Percentiles rank a stretch among this genome's conserved stretches.
Conservation (phyloP, 2,888 invertebrate species). For the Drosophila nigritarsus region DNA sequence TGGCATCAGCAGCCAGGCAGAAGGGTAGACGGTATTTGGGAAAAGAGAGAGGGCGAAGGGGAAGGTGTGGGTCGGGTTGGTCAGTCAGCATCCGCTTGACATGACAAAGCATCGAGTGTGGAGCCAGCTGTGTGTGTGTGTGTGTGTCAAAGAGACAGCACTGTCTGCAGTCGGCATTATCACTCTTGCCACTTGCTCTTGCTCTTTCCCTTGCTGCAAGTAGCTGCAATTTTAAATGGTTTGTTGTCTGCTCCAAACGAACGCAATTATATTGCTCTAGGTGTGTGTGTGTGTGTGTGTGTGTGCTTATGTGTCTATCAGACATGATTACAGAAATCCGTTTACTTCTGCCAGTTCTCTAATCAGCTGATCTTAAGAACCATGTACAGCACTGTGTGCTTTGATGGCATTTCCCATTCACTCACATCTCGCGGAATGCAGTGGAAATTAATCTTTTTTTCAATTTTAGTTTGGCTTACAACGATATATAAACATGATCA, state of each 20-base stretch:
- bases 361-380: neutral
- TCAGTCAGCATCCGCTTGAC: slow-evolving; percentile 65
- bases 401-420: neutral
- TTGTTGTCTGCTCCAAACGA: slow-evolving; percentile 32
- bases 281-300: neutral
- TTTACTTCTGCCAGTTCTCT: neutral
- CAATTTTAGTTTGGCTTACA: neutral
- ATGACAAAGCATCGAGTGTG: slow-evolving; percentile 49
- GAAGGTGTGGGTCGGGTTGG: slow-evolving; percentile 39
- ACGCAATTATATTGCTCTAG: slow-evolving; percentile 44
- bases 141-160: slow-evolving; percentile 44
- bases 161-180: slow-evolving; percentile 53
- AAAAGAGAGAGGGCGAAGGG: no score
- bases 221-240: slow-evolving; percentile 66
- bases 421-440: neutral
- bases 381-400: neutral
- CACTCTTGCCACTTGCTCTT: slow-evolving; percentile 7
- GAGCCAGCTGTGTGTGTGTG: slow-evolving; percentile 12
- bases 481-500: neutral
- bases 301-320: neutral
- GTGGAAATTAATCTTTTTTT: neutral
- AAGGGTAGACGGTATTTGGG: slow-evolving; percentile 18
- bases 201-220: slow-evolving; percentile 36
- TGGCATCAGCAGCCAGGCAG: slow-evolving; percentile 51
- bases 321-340: neutral